These are phyloP conservation scores for Ectemnius lituratus DNA, from an alignment of 2,888 invertebrate species.

Conservation along the genomic window DNA sequence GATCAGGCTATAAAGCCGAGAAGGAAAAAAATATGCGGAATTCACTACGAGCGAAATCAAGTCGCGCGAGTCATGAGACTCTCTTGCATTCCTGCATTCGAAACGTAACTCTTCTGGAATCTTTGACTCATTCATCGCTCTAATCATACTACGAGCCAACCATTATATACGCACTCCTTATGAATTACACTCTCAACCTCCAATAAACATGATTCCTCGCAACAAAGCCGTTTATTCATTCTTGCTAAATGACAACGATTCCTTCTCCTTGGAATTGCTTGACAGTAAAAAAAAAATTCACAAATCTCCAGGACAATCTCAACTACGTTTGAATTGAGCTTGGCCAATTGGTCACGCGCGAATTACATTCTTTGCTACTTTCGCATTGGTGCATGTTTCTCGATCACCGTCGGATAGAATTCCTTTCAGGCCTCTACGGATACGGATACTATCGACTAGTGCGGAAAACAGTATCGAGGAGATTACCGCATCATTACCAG, in stretches of 20 bases:
- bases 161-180: background rate
- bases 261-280: background rate
- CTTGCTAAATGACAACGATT: background rate
- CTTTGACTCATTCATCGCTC: conserved; percentile 7
- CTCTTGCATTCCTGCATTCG: background rate
- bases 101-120: conserved; percentile 4
- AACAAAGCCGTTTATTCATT: background rate
- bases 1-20: background rate
- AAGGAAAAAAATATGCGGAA: conserved; percentile 6
- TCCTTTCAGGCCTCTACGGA: background rate
- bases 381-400: conserved; percentile 12
- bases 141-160: background rate
- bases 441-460: background rate
- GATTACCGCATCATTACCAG: background rate
- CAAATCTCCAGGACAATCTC: background rate
- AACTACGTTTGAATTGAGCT: conserved; percentile 33
- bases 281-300: background rate
- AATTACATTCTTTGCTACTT: conserved; percentile 31
- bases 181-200: background rate
- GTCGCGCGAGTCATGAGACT: conserved; percentile 6
- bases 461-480: background rate
- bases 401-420: background rate
- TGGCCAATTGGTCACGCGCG: conserved; percentile 37
- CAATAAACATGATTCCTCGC: no score
- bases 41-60: conserved; percentile 14